phyloP scores from a whole-genome alignment of 2,797 vertebrate species.

The Euthynnus affinis region DNA sequence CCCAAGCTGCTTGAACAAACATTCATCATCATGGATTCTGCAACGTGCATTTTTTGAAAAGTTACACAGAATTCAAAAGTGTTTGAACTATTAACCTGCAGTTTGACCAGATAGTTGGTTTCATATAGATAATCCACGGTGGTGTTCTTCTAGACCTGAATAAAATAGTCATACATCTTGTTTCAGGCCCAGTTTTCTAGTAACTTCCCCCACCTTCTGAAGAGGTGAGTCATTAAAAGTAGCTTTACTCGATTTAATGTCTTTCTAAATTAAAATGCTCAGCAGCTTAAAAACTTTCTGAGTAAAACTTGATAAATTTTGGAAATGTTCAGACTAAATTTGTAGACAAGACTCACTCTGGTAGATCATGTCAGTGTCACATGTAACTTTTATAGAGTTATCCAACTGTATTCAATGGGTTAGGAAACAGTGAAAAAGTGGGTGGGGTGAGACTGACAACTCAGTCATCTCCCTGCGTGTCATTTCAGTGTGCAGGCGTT shows the following conservation, averaged over 20 bases:
- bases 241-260: neutral
- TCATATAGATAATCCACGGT: neutral
- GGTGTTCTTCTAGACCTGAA: neutral
- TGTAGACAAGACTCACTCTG: neutral
- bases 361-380: neutral
- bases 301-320: neutral
- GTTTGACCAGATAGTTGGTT: neutral
- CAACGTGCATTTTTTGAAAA: neutral
- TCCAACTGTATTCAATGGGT: constrained; percentile 20
- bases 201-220: neutral
- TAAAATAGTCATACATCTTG: neutral
- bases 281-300: neutral
- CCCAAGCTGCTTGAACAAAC: too few relatives aligned
- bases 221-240: too few relatives aligned
- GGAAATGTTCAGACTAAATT: neutral
- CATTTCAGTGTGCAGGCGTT: neutral
- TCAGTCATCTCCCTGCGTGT: neutral
- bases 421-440: constrained; percentile 17
- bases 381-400: neutral
- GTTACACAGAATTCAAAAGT: neutral
- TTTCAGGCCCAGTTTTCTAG: neutral
- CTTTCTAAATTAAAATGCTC: neutral
- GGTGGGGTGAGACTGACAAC: constrained; percentile 41
- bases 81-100: neutral
- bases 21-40: neutral